Conservation (phyloP, 2,797 vertebrate species). For the Gallinago stenura region DNA sequence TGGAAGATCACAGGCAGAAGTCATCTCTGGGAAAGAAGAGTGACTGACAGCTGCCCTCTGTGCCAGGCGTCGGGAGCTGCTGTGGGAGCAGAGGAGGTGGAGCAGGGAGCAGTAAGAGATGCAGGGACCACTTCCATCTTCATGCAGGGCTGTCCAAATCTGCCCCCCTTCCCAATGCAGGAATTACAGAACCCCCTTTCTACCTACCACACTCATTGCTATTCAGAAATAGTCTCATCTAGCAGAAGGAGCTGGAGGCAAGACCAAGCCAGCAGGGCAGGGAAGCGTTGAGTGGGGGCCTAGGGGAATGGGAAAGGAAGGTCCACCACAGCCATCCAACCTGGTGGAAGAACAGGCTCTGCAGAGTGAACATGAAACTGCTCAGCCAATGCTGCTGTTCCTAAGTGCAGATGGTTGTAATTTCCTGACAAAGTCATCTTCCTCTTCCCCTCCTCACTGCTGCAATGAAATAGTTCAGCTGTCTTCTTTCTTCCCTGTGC, state of each 20-base stretch:
- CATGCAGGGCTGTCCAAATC: rapidly evolving
- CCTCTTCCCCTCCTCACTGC: not conserved
- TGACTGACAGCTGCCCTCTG: not conserved
- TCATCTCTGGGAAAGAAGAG: not conserved
- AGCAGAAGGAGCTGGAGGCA: not conserved
- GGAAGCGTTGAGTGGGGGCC: not conserved
- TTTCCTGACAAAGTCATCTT: not conserved
- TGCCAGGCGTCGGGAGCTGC: not conserved
- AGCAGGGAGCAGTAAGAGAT: not conserved
- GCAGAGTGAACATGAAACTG: not conserved
- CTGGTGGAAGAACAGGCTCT: not conserved
- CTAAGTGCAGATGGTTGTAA: not conserved
- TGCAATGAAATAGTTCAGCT: not conserved
- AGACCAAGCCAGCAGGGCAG: not conserved
- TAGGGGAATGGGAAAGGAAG: not conserved
- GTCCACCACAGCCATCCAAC: rapidly evolving
- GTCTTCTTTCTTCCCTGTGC: not conserved
- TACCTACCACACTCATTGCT: not conserved
- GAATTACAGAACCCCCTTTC: not conserved
- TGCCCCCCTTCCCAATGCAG: not conserved
- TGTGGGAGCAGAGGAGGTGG: not conserved
- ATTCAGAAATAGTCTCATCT: not conserved
- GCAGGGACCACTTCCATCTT: not conserved
- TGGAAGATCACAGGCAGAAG: not conserved
- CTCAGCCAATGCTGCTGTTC: not conserved